A percentile compares a stretch with the other conserved stretches of the same genome.
These are phyloP conservation scores for Pseudois nayaur DNA, from an alignment of 2,113 vertebrate species.

Conservation along the genomic window DNA sequence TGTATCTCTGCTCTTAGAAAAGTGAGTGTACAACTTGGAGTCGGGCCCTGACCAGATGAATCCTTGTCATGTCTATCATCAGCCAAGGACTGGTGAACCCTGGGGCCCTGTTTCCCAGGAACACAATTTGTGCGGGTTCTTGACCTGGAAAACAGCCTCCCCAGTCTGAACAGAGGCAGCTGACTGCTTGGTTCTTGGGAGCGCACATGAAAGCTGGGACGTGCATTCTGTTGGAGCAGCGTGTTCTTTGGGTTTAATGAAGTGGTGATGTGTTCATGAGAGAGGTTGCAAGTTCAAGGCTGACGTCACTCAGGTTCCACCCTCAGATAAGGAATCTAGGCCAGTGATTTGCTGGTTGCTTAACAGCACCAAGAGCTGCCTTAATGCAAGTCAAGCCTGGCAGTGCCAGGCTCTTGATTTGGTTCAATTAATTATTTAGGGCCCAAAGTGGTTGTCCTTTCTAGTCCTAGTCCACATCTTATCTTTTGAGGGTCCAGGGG, in stretches of 20 bases:
- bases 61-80: accelerated
- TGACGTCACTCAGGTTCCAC: not conserved
- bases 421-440: not conserved
- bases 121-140: accelerated
- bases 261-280: not conserved
- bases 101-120: not conserved
- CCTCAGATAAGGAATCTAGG: not conserved
- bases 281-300: not conserved
- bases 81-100: not conserved
- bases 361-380: not conserved
- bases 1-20: accelerated
- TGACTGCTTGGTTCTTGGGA: accelerated
- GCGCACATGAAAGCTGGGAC: accelerated
- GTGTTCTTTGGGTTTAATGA: not conserved
- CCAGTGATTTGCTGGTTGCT: not conserved
- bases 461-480: not conserved
- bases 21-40: not conserved
- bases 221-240: accelerated
- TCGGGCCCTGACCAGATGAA: not conserved
- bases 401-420: not conserved
- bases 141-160: not conserved
- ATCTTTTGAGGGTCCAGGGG: not conserved
- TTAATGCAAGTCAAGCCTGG: not conserved
- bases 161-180: accelerated
- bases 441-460: not conserved